Evolutionary conservation across 2,113 vertebrate genomes (phyloP), one percentile per base, ranked within the genome.

Genomic region (Corythoichthys intestinalis): DNA sequence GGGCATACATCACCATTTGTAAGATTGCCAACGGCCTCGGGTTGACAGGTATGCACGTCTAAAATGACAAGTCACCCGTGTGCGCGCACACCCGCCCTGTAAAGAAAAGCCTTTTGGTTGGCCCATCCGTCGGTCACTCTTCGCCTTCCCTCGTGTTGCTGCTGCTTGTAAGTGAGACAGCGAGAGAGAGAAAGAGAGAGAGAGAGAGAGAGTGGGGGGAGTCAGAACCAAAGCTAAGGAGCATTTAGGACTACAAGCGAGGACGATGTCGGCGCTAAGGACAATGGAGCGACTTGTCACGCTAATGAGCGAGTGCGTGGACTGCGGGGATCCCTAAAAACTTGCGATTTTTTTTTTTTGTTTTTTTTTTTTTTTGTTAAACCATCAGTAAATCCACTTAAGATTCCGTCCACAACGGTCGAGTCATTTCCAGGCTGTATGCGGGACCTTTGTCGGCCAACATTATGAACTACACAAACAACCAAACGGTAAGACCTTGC

Each of bases 401-500:
- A 81, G 75, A 53, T 41, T 52, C 64, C 34, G 34, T 58, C 34
- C 34, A 34, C 6, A 12, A 84, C 74, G 74, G 74, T 71, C 74
- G 82, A 86, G 78, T 77, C 78, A 20, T 64, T 64, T 48, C 4
- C 56, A 7, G 11, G 15, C 38, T 53, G 12, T 66, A n/a, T 17
- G 15, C 28, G 12, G 35, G 64, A 66, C 48, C 37, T 66, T 9
- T 52, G 65, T 63, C 47, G 50, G 28, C 20, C 39, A 35, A 67
- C n/a, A 86, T 60, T 76, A 92, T 92, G 91, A 91, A 87, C 77
- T 87, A 87, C 85, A 84, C 86, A 17, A 78, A 77, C 62, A 86
- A 86, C 59, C 82, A 82, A 28, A 82, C 68, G 89, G 92, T 92
- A 89, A 92, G 91, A 8, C 20, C 20, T n/a, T 38, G 9, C 7